Conservation (phyloP, 1,140 invertebrate species). For the Aphaenogaster rudis region DNA sequence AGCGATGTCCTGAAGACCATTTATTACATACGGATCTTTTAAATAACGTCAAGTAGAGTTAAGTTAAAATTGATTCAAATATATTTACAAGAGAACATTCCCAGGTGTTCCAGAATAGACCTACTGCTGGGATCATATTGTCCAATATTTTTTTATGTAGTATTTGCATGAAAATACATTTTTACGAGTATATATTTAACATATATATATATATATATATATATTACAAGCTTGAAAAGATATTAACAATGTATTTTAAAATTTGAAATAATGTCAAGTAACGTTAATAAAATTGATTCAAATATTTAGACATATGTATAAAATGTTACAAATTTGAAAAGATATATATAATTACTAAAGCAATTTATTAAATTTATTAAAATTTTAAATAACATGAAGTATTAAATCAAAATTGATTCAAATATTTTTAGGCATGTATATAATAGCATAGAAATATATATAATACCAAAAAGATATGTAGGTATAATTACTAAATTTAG, state of each 20-base stretch:
- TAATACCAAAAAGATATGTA: too few relatives aligned
- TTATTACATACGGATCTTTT: neutral
- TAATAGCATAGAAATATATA: too few relatives aligned
- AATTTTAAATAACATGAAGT: neutral
- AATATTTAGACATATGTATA: neutral
- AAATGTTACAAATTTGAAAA: neutral
- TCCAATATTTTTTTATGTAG: too few relatives aligned
- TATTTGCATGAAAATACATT: too few relatives aligned
- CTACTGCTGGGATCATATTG: too few relatives aligned
- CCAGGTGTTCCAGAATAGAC: too few relatives aligned
- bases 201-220: too few relatives aligned
- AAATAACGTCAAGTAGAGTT: neutral
- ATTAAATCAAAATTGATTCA: too few relatives aligned
- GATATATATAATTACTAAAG: neutral
- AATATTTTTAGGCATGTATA: too few relatives aligned
- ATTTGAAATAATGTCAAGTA: neutral
- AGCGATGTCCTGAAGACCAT: neutral
- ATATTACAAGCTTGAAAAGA: too few relatives aligned
- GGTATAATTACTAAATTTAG: neutral
- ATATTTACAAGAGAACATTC: neutral
- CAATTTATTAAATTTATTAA: slow-evolving; percentile 6
- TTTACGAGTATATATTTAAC: too few relatives aligned
- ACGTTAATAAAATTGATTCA: neutral
- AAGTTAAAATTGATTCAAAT: neutral
- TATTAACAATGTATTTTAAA: too few relatives aligned